Evolutionary conservation across 2,113 vertebrate species (phyloP), one percentile per base, ranked within the genome.

Genomic region (Nycticorax nycticorax): DNA sequence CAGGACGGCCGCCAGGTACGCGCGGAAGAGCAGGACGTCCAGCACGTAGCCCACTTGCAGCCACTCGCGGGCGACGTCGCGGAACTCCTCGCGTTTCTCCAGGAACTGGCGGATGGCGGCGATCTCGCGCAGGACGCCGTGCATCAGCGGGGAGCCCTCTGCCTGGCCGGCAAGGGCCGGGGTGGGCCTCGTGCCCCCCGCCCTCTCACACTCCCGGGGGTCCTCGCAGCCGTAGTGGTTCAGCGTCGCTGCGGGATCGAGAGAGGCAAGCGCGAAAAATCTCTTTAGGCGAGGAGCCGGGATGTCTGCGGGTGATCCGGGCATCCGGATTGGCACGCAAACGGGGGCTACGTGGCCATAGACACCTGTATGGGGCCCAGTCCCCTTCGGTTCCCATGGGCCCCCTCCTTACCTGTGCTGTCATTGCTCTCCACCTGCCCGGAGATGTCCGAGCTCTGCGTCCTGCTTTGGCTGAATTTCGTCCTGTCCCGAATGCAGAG

Each of bases 21-120:
- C 95, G 2, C 99, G 98, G 98, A 99, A 99, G 12, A 99, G 99
- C 91, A 99, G 98, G 64, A 98, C 98, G 4, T 99, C 99, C 90
- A 99, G 91, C 71, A 99, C 99, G 1, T 99, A 99, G 89, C 99
- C 99, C 55, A 99, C 99, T 35, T 98, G 98, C 74, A 99, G 98
- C 99, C 99, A 99, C 87, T 99, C 99, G 23, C 98, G 98, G 52
- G 99, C 99, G 0, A 99, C 96, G 5, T 99, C 99, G 0, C 98
- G 98, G 79, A 98, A 98, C 72, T 98, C 98, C 37, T 99, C 99
- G 2, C 98, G 97, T 94, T 98, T 99, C 93, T 99, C 99, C 90
- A 99, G 97, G 97, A 98, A 98, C 95, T 97, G 98, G 13, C 99
- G 98, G 77, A 99, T 99, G 22, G 98, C 98, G 0, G 97, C 96